A percentile compares a stretch with the other conserved stretches of the same genome.
These are phyloP conservation scores for Nomada goodeniana DNA, from an alignment of 2,888 invertebrate species.

Conservation along the genomic window DNA sequence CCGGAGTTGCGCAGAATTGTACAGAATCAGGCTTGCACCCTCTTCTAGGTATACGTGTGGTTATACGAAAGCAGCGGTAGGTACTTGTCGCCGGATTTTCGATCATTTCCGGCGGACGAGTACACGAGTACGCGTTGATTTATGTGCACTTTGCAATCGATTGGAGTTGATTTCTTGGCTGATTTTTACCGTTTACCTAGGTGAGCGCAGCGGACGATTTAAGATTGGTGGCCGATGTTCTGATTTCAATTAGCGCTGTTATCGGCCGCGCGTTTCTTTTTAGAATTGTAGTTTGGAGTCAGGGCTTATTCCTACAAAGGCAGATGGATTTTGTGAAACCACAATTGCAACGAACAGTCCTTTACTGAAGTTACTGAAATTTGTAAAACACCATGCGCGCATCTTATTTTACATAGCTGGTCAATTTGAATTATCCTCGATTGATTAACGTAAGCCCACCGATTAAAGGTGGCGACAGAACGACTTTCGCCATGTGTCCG, in stretches of 20 bases:
- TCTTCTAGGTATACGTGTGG: no score
- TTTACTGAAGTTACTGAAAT: not conserved
- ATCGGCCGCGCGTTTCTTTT: slow-evolving; percentile 53
- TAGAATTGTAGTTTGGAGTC: slow-evolving; percentile 48
- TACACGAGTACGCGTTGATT: slow-evolving; percentile 20
- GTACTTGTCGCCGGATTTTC: no score
- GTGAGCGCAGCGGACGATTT: slow-evolving; percentile 51
- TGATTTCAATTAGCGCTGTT: slow-evolving; percentile 62
- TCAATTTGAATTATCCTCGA: no score
- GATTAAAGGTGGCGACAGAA: slow-evolving; percentile 6
- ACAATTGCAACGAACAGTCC: slow-evolving; percentile 16
- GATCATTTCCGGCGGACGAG: no score
- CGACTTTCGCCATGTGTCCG: not conserved
- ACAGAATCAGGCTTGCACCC: no score
- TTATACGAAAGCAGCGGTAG: no score
- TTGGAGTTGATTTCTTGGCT: slow-evolving; percentile 13
- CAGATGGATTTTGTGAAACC: no score
- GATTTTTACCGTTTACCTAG: not conserved
- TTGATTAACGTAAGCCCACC: slow-evolving; percentile 16
- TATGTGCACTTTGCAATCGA: slow-evolving; percentile 51
- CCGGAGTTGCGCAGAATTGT: no score
- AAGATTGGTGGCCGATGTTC: slow-evolving; percentile 50
- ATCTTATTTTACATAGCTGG: no score
- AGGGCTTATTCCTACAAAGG: no score
- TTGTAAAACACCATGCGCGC: no score